phyloP scores from a whole-genome alignment of 2,113 vertebrate species.

The Crotalus helleri region DNA sequence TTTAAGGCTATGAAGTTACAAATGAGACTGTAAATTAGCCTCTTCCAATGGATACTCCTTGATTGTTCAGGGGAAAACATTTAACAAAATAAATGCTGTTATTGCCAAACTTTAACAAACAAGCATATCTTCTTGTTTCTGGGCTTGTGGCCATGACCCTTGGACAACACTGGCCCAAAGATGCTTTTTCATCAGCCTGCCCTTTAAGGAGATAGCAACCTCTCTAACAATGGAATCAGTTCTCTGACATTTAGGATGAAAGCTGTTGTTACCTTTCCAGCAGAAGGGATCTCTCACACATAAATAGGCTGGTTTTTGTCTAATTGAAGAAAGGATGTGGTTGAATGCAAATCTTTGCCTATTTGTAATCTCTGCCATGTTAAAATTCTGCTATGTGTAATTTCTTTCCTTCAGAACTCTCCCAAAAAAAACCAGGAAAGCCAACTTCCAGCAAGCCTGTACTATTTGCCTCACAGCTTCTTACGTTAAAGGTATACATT shows the following conservation, averaged over 20 bases:
- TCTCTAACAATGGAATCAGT: not conserved
- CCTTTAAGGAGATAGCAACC: not conserved
- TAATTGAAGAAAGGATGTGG: not conserved
- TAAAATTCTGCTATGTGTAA: not conserved
- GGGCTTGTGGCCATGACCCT: not conserved
- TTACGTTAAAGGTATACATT: not conserved
- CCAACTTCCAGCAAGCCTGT: not conserved
- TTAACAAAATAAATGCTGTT: not conserved
- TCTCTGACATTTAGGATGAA: not conserved
- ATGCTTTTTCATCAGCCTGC: not conserved
- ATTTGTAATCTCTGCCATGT: not conserved
- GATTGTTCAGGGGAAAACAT: not conserved
- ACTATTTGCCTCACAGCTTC: not conserved
- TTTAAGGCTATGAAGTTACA: not conserved
- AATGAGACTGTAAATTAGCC: not conserved
- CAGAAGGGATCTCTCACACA: not conserved
- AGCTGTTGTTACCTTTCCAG: not conserved
- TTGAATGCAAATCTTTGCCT: not conserved
- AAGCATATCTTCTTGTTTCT: not conserved
- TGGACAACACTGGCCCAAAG: not conserved
- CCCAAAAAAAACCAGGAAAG: not conserved
- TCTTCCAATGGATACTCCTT: not conserved
- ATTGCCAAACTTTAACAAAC: not conserved
- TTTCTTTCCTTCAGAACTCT: not conserved
- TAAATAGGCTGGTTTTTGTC: not conserved